Evolutionary conservation across 2,888 invertebrate species (phyloP), one percentile per base, ranked within the genome.

Genomic region (Rotaria sp.): DNA sequence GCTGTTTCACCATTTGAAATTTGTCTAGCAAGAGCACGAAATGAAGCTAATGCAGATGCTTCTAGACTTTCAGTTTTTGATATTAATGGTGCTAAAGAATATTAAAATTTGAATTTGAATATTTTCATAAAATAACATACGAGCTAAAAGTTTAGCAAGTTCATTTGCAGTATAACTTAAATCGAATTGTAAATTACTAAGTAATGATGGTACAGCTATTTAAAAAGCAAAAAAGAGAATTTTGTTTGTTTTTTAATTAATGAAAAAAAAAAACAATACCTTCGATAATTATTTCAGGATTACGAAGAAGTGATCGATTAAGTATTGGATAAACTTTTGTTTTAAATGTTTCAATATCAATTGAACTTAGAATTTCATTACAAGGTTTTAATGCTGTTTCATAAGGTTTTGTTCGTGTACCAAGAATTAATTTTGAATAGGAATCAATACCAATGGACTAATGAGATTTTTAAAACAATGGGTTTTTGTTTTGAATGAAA

Each of bases 41-140:
- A 45, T 24, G 48, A 74, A 52, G 21, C 26, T 2, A 52, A 41
- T 41, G 86, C 45, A 50, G 75, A 74, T 35, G 41, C 18, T 55
- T 86, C 85, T 45, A 85, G n/a, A 24, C 5, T 35, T 55, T 86
- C 86, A 50, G 80, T 50, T 85, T 86, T 86, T 24, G 85, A 85
- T 41, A 84, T 48, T 26, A 86, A 45, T 75, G 85, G 86, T 45
- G 74, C 52, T 38, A 35, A n/a, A n/a, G 4, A 45, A 80, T 13
- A n/a, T 0, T 38, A 30, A 38, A 41, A 21, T 52, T 18, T 24
- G 50, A 11, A 50, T 24, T 48, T 48, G 11, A 48, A 48, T 2
- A 24, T 18, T 24, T 18, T 52, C 1, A 24, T 52, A 5, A 52
- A 50, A 52, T 52, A 21, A 52, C 45, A 45, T 80, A 80, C 80